Conservation (phyloP, 1,140 invertebrate genomes). For the Drosophila tsacasi region DNA sequence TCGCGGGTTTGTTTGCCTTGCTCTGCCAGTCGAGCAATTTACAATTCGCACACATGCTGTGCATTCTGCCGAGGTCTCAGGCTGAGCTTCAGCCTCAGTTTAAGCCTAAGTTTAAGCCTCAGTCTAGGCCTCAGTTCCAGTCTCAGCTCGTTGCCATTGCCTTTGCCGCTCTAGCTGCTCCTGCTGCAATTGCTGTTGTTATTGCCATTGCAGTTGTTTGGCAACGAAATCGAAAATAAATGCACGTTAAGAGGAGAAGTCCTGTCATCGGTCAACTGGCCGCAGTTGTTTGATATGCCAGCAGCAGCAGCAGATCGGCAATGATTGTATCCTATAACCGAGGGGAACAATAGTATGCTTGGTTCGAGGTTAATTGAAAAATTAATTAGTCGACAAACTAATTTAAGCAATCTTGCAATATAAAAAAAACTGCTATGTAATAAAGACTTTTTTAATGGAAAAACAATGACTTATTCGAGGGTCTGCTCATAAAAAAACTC, state of each 20-base stretch:
- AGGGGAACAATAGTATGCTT: background rate
- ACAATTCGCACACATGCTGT: conserved; percentile 81
- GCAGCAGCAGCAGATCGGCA: conserved; percentile 14
- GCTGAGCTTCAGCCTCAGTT: background rate
- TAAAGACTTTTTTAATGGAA: background rate
- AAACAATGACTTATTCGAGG: background rate
- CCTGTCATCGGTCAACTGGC: conserved; percentile 77
- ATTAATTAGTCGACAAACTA: background rate
- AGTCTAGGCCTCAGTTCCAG: background rate
- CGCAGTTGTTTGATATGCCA: conserved; percentile 78
- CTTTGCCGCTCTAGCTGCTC: conserved; percentile 29
- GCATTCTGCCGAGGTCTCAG: conserved; percentile 17
- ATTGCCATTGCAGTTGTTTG: conserved; percentile 51
- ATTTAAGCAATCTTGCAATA: background rate
- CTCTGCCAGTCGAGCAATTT: conserved; percentile 73
- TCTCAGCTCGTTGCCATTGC: background rate
- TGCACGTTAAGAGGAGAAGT: conserved; percentile 68
- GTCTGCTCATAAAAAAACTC: background rate
- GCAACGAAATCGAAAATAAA: conserved; percentile 80
- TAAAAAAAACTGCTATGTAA: background rate
- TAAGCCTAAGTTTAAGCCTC: background rate
- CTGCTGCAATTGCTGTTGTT: conserved; percentile 17
- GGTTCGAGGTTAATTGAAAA: background rate
- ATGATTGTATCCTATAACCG: background rate
- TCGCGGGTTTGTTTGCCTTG: conserved; percentile 46